Evolutionary conservation across 2,113 vertebrate species (phyloP).

Genomic region (Trachemys scripta): DNA sequence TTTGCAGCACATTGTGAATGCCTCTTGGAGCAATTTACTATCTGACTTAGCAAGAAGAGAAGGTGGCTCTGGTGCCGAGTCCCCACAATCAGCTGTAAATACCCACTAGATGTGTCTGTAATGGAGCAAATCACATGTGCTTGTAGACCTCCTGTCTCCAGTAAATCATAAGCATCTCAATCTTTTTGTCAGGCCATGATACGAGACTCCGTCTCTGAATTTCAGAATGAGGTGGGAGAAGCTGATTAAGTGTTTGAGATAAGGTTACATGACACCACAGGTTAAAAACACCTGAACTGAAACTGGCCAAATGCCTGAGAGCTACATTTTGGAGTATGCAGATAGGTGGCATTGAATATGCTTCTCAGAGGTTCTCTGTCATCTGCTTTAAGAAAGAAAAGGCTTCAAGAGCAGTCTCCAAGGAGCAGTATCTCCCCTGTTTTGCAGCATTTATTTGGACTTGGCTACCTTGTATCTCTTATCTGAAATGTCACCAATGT

Average conservation of each 20-base stretch:
- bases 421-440: background rate
- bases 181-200: slow-evolving; percentile 77
- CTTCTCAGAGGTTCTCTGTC: slow-evolving; percentile 27
- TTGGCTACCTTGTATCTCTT: background rate
- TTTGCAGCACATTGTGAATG: fast-evolving
- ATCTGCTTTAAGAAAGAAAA: slow-evolving; percentile 29
- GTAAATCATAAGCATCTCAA: slow-evolving; percentile 78
- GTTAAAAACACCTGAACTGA: slow-evolving; percentile 77
- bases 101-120: slow-evolving; percentile 43
- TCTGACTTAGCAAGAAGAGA: background rate
- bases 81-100: background rate
- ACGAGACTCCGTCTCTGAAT: slow-evolving; percentile 72
- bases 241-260: slow-evolving; percentile 81
- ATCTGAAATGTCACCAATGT: background rate
- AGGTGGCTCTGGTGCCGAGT: background rate
- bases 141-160: slow-evolving; percentile 80
- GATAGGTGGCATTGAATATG: background rate
- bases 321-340: background rate
- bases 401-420: background rate
- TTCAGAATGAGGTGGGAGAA: slow-evolving; percentile 57
- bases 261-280: slow-evolving; percentile 79
- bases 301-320: slow-evolving; percentile 59
- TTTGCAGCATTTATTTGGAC: background rate
- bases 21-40: background rate
- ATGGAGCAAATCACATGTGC: slow-evolving; percentile 60